Evolutionary conservation across 2,888 invertebrate species (phyloP).

Genomic region (Cancer borealis): DNA sequence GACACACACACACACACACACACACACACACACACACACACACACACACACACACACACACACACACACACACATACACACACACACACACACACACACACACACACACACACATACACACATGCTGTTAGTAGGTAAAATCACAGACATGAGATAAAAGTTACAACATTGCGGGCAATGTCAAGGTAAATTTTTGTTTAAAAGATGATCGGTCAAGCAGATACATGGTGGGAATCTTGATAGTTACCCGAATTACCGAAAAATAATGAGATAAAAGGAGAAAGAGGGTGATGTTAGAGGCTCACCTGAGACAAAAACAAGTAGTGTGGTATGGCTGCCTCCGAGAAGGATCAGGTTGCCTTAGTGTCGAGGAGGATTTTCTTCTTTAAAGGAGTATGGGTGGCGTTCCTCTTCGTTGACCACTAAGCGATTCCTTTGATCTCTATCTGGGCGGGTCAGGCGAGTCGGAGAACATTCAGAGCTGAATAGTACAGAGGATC

Average conservation of each 20-base stretch:
- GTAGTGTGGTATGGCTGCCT: constrained; percentile 12
- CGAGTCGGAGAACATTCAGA: constrained; percentile 23
- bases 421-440: constrained; percentile 54
- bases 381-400: neutral
- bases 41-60: neutral
- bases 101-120: neutral
- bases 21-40: neutral
- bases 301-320: constrained; percentile 41
- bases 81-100: no score
- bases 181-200: neutral
- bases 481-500: constrained; percentile 38
- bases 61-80: neutral
- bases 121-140: neutral
- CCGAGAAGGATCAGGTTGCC: neutral
- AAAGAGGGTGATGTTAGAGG: constrained; percentile 23
- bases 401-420: constrained; percentile 1
- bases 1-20: neutral
- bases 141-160: neutral
- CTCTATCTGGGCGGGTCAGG: constrained; percentile 53
- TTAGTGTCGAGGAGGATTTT: neutral
- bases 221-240: neutral
- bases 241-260: constrained; percentile 41
- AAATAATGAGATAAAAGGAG: constrained; percentile 34
- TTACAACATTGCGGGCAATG: neutral
- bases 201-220: neutral